These are phyloP conservation scores for Strigops habroptila DNA, from an alignment of 2,113 vertebrate genomes.

Conservation along the genomic window DNA sequence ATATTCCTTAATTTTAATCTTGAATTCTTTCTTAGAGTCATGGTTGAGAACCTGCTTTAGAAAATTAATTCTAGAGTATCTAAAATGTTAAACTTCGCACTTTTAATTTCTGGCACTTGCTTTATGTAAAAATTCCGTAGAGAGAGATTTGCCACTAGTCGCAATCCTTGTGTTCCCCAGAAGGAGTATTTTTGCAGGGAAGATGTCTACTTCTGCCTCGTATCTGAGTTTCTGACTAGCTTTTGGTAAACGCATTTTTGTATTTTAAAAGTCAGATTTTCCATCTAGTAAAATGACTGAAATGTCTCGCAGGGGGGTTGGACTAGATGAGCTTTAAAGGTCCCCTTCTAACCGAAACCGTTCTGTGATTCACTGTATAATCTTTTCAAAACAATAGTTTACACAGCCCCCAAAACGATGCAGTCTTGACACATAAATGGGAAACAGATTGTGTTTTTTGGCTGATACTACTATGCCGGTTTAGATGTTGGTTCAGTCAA, in stretches of 20 bases:
- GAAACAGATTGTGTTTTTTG: conserved; percentile 94
- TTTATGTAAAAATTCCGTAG: neutral
- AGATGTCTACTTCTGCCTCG: neutral
- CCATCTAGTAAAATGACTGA: conserved; percentile 76
- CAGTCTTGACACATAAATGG: conserved; percentile 93
- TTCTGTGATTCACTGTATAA: conserved; percentile 68
- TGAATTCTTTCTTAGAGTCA: neutral
- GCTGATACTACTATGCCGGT: conserved; percentile 80
- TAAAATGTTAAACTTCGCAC: neutral
- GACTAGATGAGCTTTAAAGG: neutral
- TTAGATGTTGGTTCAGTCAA: conserved; percentile 87
- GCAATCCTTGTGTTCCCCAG: neutral
- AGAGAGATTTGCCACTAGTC: neutral
- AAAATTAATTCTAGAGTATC: neutral
- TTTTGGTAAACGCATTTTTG: neutral
- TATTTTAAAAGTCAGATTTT: conserved; percentile 47
- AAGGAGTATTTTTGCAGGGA: neutral
- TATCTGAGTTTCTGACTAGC: neutral
- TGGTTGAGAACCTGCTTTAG: neutral
- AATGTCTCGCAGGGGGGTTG: conserved; percentile 67
- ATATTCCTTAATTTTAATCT: neutral
- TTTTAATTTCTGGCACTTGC: neutral
- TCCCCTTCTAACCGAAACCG: neutral
- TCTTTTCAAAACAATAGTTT: conserved; percentile 91
- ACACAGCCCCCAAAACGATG: conserved; percentile 87